A percentile compares a stretch with the other conserved stretches of the same genome.
phyloP scores from a whole-genome alignment of 2,888 invertebrate species.

The Caenorhabditis sp. region DNA sequence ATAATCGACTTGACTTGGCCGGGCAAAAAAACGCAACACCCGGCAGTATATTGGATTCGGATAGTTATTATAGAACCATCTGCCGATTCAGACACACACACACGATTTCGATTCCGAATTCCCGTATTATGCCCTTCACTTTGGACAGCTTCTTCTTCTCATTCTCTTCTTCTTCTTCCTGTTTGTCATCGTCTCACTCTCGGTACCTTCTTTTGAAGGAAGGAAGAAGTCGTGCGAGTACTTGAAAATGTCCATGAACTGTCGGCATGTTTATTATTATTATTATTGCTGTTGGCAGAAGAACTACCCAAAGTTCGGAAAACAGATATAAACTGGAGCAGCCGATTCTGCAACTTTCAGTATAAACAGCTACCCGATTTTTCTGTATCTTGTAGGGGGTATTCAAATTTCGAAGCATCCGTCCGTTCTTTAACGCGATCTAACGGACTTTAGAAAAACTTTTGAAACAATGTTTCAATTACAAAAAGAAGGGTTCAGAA shows the following conservation, averaged over 20 bases:
- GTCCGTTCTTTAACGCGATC: no score
- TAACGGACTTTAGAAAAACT: no score
- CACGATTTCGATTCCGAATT: conserved; percentile 33
- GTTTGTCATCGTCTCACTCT: conserved; percentile 29
- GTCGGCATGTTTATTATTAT: conserved; percentile 9
- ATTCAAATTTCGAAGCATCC: no score
- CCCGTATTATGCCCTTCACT: conserved; percentile 51
- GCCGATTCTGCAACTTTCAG: no score
- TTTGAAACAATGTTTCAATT: no score
- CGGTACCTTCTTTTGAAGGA: conserved; percentile 12
- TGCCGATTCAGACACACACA: conserved; percentile 25
- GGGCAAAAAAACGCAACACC: conserved; percentile 27
- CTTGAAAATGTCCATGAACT: conserved; percentile 39
- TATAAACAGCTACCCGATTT: no score
- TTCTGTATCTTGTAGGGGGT: no score
- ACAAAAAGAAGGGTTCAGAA: no score
- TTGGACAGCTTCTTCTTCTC: conserved; percentile 25
- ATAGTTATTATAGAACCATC: conserved; percentile 41
- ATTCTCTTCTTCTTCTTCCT: conserved; percentile 29
- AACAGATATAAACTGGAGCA: no score
- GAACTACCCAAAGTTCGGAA: not conserved
- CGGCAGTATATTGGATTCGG: conserved; percentile 41
- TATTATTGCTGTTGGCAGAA: not conserved
- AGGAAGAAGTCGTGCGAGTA: conserved; percentile 32
- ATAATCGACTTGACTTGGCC: conserved; percentile 38